phyloP scores from a whole-genome alignment of 2,113 vertebrate species.

The Tauraco erythrolophus region DNA sequence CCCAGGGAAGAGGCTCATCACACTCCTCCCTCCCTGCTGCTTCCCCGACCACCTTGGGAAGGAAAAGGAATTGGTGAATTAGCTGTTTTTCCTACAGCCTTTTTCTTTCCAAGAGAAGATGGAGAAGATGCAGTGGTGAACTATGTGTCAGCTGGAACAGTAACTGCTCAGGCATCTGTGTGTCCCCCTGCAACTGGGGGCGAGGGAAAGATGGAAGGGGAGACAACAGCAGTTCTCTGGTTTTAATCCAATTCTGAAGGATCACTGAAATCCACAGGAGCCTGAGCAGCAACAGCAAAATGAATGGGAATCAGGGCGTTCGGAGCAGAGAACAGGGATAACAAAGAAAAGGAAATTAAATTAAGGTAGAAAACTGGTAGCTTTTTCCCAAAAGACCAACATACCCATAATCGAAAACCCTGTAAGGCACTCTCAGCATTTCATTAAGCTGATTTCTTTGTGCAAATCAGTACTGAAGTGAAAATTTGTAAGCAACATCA shows the following conservation, averaged over 20 bases:
- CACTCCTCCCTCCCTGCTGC: constrained; percentile 11
- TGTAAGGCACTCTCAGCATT: not conserved
- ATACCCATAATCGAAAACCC: not conserved
- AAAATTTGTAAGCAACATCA: not conserved
- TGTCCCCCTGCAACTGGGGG: not conserved
- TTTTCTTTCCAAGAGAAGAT: not conserved
- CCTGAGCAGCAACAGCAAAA: not conserved
- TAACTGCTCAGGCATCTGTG: not conserved
- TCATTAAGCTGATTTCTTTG: not conserved
- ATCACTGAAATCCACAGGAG: not conserved
- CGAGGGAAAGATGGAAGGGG: not conserved
- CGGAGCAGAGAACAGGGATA: not conserved
- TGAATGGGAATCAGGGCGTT: not conserved
- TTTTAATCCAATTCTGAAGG: not conserved
- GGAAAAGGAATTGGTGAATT: not conserved
- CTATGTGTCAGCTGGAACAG: not conserved
- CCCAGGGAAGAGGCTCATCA: not conserved
- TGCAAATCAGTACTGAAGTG: not conserved
- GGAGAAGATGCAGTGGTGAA: not conserved
- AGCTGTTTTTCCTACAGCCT: not conserved
- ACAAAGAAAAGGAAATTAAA: not conserved
- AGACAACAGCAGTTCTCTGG: not conserved
- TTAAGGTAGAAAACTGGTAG: not conserved
- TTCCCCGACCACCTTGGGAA: not conserved
- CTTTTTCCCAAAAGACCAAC: not conserved